Conservation (phyloP, 2,797 vertebrate genomes). For the Euthynnus affinis region DNA sequence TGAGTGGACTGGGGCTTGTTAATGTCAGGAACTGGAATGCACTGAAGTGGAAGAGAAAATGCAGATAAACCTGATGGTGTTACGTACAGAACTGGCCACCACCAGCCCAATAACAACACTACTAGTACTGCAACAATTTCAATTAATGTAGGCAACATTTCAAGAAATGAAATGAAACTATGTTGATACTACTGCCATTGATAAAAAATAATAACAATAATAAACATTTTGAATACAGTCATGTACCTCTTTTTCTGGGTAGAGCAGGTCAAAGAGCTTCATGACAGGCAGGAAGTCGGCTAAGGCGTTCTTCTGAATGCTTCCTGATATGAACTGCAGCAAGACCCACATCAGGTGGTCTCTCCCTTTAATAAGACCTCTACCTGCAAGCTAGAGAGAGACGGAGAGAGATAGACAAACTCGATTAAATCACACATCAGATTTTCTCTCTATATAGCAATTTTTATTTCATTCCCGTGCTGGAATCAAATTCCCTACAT, state of each 20-base stretch:
- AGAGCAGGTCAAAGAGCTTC: slow-evolving; percentile 99
- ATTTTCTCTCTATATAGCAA: neutral
- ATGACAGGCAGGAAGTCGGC: slow-evolving; percentile 98
- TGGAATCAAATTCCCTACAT: too few species aligned
- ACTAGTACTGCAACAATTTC: neutral
- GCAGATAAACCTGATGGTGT: neutral
- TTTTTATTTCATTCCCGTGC: too few species aligned
- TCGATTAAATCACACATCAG: neutral
- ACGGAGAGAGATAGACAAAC: neutral
- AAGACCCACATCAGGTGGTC: slow-evolving; percentile 99
- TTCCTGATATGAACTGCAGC: slow-evolving; percentile 98
- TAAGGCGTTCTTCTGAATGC: slow-evolving; percentile 98
- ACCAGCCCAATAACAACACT: neutral
- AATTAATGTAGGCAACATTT: neutral
- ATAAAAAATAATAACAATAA: too few species aligned
- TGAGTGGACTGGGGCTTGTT: slow-evolving; percentile 99
- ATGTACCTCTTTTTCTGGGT: slow-evolving; percentile 96
- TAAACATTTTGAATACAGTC: too few species aligned
- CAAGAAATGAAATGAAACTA: too few species aligned
- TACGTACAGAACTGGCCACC: too few species aligned
- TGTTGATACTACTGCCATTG: too few species aligned
- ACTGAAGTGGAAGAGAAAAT: slow-evolving; percentile 79
- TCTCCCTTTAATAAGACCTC: slow-evolving; percentile 97
- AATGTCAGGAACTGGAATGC: slow-evolving; percentile 98
- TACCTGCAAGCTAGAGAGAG: slow-evolving; percentile 91